Evolutionary conservation across 1,140 invertebrate species (phyloP).

Genomic region (Samia ricini): DNA sequence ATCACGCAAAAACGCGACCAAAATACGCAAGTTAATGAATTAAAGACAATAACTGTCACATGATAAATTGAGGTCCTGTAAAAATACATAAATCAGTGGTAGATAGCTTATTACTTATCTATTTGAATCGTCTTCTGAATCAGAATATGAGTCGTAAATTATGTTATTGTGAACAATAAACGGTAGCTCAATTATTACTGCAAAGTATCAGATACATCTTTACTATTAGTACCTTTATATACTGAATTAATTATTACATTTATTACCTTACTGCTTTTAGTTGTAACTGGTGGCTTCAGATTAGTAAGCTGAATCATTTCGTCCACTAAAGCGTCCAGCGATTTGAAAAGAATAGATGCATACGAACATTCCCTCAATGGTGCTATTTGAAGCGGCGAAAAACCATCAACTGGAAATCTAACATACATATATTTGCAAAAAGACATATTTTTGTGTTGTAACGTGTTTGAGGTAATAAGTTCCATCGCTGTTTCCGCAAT

Average conservation of each 20-base stretch:
- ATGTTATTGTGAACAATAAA: too few relatives aligned
- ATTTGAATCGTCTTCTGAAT: too few relatives aligned
- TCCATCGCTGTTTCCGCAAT: neutral
- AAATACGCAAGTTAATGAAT: too few relatives aligned
- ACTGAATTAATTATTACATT: neutral
- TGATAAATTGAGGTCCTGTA: too few relatives aligned
- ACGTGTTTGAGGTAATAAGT: neutral
- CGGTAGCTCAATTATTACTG: too few relatives aligned
- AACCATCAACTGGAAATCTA: slow-evolving; percentile 84
- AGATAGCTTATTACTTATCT: too few relatives aligned
- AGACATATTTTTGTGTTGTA: neutral
- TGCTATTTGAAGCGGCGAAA: slow-evolving; percentile 81
- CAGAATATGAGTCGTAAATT: too few relatives aligned
- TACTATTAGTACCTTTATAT: neutral
- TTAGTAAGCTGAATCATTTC: slow-evolving; percentile 43
- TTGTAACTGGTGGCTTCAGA: slow-evolving; percentile 38
- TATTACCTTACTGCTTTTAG: slow-evolving; percentile 70
- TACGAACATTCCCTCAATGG: slow-evolving; percentile 66
- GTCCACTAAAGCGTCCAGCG: slow-evolving; percentile 53
- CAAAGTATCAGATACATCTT: too few relatives aligned
- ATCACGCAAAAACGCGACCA: too few relatives aligned
- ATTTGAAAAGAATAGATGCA: slow-evolving; percentile 53
- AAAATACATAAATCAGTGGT: too few relatives aligned
- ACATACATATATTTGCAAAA: neutral
- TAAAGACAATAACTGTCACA: too few relatives aligned